A percentile compares a stretch with the other conserved stretches of the same genome.
Evolutionary conservation across 2,888 invertebrate genomes (phyloP).

Genomic region (Andrena camellia): DNA sequence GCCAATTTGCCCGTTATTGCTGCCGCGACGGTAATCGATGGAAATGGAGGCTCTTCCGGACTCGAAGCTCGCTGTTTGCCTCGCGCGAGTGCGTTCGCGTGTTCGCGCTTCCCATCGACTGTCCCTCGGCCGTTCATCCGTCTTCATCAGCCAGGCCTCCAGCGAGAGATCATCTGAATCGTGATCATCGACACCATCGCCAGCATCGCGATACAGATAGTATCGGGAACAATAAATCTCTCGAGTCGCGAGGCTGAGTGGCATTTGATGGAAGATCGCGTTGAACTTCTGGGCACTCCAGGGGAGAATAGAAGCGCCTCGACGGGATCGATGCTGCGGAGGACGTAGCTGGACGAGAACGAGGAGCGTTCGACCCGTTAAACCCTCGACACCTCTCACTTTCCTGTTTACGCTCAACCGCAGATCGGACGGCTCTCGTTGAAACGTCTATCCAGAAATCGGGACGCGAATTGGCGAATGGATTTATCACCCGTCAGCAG

Average conservation of each 20-base stretch:
- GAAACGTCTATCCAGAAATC: conserved; percentile 11
- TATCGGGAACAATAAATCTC: conserved; percentile 3
- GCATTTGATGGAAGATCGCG: not conserved
- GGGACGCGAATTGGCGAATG: conserved; percentile 24
- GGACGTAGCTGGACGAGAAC: not conserved
- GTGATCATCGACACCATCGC: conserved; percentile 4
- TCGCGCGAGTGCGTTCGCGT: not conserved
- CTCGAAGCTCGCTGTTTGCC: not conserved
- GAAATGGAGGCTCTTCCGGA: conserved; percentile 9
- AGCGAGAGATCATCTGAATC: conserved; percentile 14
- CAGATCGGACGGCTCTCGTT: not conserved
- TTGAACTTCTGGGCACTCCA: not conserved
- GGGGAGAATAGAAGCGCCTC: not conserved
- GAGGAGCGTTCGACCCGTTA: not conserved
- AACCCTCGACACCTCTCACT: not conserved
- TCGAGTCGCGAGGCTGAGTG: not conserved
- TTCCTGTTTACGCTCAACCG: not conserved
- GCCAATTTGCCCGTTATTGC: conserved; percentile 26
- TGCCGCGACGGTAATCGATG: conserved; percentile 1
- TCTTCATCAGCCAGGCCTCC: conserved; percentile 3
- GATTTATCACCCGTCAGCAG: conserved; percentile 35
- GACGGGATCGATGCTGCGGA: not conserved
- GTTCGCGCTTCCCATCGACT: not conserved
- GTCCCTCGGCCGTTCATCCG: conserved; percentile 7
- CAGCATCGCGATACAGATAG: not conserved